phyloP scores from a whole-genome alignment of 2,113 vertebrate genomes.

The Alligator sinensis region DNA sequence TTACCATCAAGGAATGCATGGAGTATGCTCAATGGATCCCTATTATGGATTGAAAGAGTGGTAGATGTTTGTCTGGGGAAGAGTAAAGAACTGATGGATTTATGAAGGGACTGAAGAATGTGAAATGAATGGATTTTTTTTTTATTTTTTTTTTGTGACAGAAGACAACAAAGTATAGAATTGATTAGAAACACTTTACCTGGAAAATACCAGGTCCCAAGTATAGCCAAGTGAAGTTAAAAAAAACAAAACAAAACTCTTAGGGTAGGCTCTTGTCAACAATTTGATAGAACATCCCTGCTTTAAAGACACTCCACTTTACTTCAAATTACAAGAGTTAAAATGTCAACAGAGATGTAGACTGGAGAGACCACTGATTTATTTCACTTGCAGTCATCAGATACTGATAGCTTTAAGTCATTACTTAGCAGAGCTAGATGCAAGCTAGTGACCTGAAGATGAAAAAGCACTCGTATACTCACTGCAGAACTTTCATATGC shows the following conservation, averaged over 20 bases:
- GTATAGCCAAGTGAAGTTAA: not conserved
- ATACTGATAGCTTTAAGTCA: not conserved
- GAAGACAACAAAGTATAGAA: not conserved
- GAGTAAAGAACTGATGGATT: not conserved
- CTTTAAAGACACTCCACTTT: not conserved
- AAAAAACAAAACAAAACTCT: not conserved
- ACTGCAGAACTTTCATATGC: not conserved
- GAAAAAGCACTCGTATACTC: not conserved
- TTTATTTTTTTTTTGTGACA: not conserved
- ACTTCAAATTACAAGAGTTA: not conserved
- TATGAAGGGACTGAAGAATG: not conserved
- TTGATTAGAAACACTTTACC: not conserved
- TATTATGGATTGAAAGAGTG: not conserved
- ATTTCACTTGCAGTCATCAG: not conserved
- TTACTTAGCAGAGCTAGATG: not conserved
- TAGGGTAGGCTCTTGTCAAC: not conserved
- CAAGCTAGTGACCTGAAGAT: not conserved
- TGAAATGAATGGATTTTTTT: not conserved
- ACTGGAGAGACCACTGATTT: not conserved
- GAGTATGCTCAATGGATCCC: not conserved
- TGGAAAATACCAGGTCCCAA: not conserved
- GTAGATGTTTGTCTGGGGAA: not conserved
- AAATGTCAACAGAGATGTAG: not conserved
- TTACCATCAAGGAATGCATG: not conserved
- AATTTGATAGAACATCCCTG: fast-evolving